Percentiles rank a stretch among this genome's conserved stretches.
Evolutionary conservation across 1,140 invertebrate species (phyloP).

Genomic region (Yoshiicerus persimilis): DNA sequence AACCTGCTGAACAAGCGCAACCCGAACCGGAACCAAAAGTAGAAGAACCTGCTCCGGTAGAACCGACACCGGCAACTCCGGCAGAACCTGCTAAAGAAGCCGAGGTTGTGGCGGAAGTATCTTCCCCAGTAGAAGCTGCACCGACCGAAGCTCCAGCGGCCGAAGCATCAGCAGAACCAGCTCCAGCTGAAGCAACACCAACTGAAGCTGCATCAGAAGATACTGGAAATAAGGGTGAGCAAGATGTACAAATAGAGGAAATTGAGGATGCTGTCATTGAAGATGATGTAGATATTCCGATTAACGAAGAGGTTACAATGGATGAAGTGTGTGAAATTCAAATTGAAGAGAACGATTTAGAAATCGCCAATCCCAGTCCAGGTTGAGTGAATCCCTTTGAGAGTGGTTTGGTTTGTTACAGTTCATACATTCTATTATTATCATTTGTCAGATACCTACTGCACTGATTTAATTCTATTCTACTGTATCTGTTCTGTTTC

Average conservation of each 20-base stretch:
- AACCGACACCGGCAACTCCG: neutral
- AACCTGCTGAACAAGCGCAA: neutral
- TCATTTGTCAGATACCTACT: neutral
- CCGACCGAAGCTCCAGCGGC: neutral
- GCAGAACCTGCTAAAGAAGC: neutral
- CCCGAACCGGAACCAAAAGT: neutral
- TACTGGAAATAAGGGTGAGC: constrained; percentile 24
- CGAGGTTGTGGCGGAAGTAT: neutral
- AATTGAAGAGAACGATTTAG: constrained; percentile 33
- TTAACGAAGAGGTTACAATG: constrained; percentile 26
- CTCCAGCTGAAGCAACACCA: neutral
- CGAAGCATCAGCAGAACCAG: neutral
- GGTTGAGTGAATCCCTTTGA: constrained; percentile 32
- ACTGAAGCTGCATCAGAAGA: constrained; percentile 18
- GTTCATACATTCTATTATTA: neutral
- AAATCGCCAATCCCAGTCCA: constrained; percentile 26
- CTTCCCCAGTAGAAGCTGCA: neutral
- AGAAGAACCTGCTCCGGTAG: neutral
- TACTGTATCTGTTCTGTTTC: neutral
- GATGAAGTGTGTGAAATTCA: constrained; percentile 35
- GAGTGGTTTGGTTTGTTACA: neutral
- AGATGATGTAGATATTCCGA: constrained; percentile 27
- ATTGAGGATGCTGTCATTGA: neutral
- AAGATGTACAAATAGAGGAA: neutral
- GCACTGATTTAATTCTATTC: neutral